Conservation (phyloP, 2,888 invertebrate species). For the Sabatieria punctata region DNA sequence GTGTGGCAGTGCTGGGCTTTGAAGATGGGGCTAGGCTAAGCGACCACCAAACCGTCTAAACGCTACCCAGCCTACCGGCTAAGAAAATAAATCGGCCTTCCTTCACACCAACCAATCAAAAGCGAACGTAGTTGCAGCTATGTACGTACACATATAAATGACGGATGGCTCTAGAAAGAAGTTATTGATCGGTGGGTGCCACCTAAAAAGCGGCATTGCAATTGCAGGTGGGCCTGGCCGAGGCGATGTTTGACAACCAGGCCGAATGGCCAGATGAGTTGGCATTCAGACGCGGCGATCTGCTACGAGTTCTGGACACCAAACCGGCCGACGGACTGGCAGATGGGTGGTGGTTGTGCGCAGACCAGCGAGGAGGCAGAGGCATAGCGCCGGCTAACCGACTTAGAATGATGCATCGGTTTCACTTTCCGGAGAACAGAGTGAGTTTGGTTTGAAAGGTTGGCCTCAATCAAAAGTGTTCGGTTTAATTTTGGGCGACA, state of each 20-base stretch:
- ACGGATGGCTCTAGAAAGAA: no score
- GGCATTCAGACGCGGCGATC: slow-evolving; percentile 75
- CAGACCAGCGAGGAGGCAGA: slow-evolving; percentile 62
- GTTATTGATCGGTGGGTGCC: no score
- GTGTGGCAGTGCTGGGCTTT: no score
- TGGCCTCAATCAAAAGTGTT: background rate
- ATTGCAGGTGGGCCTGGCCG: slow-evolving; percentile 66
- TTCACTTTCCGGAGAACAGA: background rate
- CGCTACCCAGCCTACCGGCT: no score
- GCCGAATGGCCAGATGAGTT: slow-evolving; percentile 84
- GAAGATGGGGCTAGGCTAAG: no score
- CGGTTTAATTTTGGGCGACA: slow-evolving; percentile 6
- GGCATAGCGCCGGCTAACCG: slow-evolving; percentile 92
- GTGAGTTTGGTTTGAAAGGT: background rate
- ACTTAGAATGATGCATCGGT: slow-evolving; percentile 50
- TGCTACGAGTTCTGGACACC: slow-evolving; percentile 75
- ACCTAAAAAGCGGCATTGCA: no score
- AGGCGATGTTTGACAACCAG: slow-evolving; percentile 80
- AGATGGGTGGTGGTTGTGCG: slow-evolving; percentile 89
- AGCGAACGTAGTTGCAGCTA: no score
- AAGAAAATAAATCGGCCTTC: no score
- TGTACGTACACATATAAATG: no score
- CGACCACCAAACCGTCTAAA: no score
- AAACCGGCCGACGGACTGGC: slow-evolving; percentile 53
- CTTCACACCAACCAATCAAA: no score